Evolutionary conservation across 2,113 vertebrate species (phyloP).

Genomic region (Hemiprocne comata): DNA sequence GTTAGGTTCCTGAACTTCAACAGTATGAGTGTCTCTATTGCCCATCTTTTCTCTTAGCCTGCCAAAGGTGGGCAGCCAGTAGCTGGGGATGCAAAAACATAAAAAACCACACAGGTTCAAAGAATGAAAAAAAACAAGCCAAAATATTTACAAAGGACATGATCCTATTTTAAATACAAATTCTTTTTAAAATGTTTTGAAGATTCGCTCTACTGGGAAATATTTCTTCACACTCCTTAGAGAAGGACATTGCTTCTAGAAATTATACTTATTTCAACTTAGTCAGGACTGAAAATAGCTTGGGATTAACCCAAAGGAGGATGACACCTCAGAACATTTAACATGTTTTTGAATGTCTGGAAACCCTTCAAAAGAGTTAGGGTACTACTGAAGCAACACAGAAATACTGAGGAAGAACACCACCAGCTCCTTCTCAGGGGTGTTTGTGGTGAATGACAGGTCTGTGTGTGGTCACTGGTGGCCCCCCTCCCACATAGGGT

Average conservation of each 20-base stretch:
- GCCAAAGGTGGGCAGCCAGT: neutral
- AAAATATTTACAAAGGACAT: neutral
- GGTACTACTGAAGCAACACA: neutral
- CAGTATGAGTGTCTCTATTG: neutral
- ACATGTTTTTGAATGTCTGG: neutral
- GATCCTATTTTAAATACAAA: neutral
- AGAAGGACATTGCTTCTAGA: neutral
- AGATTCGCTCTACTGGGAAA: neutral
- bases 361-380: neutral
- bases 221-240: neutral
- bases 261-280: neutral
- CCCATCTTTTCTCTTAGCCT: neutral
- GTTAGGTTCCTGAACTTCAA: constrained; percentile 16
- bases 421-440: neutral
- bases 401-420: neutral
- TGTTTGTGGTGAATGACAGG: neutral
- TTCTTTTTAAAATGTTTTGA: neutral
- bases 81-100: neutral
- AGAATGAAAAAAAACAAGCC: neutral
- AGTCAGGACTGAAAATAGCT: neutral
- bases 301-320: neutral
- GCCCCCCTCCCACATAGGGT: neutral
- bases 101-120: neutral
- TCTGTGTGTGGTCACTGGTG: neutral
- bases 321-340: neutral